phyloP scores from a whole-genome alignment of 1,140 invertebrate genomes.

The Drosophila tropicalis region DNA sequence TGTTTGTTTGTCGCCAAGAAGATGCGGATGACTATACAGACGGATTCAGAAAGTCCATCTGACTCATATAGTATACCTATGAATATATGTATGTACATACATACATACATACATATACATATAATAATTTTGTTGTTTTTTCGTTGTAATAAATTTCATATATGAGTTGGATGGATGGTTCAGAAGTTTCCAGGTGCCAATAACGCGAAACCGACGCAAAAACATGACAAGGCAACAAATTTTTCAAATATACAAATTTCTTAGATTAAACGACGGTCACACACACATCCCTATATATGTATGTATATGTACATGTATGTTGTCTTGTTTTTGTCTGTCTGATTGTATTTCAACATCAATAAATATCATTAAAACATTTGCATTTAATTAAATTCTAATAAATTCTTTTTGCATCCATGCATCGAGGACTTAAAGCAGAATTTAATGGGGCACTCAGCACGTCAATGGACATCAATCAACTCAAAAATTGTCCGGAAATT shows the following conservation, averaged over 20 bases:
- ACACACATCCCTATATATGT: background rate
- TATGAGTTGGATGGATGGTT: conserved; percentile 2
- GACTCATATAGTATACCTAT: too few relatives aligned
- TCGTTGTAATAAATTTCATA: conserved; percentile 37
- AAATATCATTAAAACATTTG: conserved; percentile 66
- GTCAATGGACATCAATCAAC: conserved; percentile 72
- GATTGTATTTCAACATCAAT: conserved; percentile 41
- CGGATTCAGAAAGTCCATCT: conserved; percentile 39
- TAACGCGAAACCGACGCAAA: conserved; percentile 1
- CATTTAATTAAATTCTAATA: conserved; percentile 71
- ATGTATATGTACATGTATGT: conserved; percentile 16
- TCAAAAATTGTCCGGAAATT: conserved; percentile 28
- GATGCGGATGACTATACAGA: conserved; percentile 65
- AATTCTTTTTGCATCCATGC: conserved; percentile 35
- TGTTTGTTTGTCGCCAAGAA: conserved; percentile 56
- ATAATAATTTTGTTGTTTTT: background rate
- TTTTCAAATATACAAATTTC: conserved; percentile 1
- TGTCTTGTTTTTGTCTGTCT: conserved; percentile 45
- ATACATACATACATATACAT: background rate
- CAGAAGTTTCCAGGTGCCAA: conserved; percentile 46
- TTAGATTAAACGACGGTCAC: conserved; percentile 19
- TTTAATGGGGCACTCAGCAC: conserved; percentile 66
- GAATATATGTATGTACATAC: conserved; percentile 13
- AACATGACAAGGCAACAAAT: conserved; percentile 42
- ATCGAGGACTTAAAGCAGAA: conserved; percentile 45